Conservation (phyloP, 2,888 invertebrate species). For the Eupithecia exiguata region DNA sequence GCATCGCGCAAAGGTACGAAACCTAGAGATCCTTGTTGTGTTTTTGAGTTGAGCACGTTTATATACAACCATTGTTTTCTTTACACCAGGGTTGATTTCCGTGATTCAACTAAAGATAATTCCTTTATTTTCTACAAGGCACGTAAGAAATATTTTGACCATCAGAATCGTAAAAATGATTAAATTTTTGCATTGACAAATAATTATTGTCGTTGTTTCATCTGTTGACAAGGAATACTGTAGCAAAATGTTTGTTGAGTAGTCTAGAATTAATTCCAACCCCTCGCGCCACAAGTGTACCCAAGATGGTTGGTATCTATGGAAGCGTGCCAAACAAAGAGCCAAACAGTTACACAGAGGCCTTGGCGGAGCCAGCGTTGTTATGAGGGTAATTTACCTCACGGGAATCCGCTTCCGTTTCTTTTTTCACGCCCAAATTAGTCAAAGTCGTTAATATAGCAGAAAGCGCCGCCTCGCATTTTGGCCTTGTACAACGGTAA, state of each 20-base stretch:
- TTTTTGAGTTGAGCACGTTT: neutral
- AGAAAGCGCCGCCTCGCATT: neutral
- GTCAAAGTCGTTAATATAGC: neutral
- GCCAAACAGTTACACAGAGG: neutral
- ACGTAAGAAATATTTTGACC: neutral
- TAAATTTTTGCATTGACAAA: neutral
- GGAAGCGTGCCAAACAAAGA: slow-evolving; percentile 1
- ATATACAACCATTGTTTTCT: neutral
- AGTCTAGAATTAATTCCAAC: neutral
- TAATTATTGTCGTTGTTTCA: neutral
- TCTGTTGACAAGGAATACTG: neutral
- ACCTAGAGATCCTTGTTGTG: neutral
- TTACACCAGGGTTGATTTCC: no score
- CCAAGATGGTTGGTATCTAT: neutral
- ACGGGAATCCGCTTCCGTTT: neutral
- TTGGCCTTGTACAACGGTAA: no score
- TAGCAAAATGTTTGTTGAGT: neutral
- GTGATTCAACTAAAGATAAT: neutral
- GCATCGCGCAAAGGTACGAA: neutral
- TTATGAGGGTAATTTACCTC: neutral
- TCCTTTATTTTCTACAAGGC: neutral
- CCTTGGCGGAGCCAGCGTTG: neutral
- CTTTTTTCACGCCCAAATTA: neutral
- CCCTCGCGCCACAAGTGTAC: neutral
- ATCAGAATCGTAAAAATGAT: neutral